phyloP scores from a whole-genome alignment of 1,140 invertebrate genomes.

The Orius insidiosus region DNA sequence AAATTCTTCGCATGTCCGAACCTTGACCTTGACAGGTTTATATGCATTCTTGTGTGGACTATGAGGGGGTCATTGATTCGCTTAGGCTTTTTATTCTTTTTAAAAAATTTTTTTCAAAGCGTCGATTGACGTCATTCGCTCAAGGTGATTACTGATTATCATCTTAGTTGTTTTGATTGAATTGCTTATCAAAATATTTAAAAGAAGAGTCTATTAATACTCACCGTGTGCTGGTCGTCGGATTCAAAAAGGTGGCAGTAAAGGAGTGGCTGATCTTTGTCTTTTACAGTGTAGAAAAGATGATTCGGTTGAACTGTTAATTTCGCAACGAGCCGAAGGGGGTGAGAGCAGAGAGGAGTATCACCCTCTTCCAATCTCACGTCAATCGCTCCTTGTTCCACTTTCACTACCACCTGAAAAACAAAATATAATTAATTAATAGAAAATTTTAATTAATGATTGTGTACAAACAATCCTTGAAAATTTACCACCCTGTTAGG shows the following conservation, averaged over 20 bases:
- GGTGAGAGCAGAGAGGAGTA: slow-evolving; percentile 36
- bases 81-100: not conserved
- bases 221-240: slow-evolving; percentile 39
- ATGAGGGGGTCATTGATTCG: no score
- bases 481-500: not conserved
- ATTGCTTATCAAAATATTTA: not conserved
- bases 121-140: not conserved
- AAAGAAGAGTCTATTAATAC: slow-evolving; percentile 19
- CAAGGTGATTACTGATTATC: not conserved
- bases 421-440: slow-evolving; percentile 10
- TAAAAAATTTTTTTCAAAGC: not conserved
- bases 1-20: no score
- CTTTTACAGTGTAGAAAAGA: slow-evolving; percentile 42
- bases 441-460: not conserved
- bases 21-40: no score
- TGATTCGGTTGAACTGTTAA: slow-evolving; percentile 34
- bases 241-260: slow-evolving; percentile 46
- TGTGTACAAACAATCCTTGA: not conserved
- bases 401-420: slow-evolving; percentile 40
- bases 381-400: slow-evolving; percentile 40
- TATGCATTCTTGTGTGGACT: no score
- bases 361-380: slow-evolving; percentile 33
- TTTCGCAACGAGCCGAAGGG: slow-evolving; percentile 36
- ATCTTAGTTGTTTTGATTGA: not conserved
- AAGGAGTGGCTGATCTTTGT: slow-evolving; percentile 39